Evolutionary conservation across 92 coral and sea anemone genomes (phyloP), one percentile per base, ranked within the genome.

Genomic region (Montipora capitata): DNA sequence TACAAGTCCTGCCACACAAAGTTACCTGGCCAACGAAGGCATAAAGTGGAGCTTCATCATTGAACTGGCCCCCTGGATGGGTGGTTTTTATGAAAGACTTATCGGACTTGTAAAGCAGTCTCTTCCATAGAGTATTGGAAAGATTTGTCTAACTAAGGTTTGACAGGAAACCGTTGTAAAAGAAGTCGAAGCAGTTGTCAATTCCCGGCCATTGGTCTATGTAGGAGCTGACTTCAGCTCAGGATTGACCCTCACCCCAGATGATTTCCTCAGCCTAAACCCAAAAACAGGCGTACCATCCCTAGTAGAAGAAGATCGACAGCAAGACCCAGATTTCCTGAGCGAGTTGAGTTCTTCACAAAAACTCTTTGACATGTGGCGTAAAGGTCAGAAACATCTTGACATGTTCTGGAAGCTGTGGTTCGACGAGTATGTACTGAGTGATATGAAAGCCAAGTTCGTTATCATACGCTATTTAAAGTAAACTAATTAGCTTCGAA

Each of bases 31-130:
- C 61, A 74, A 74, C 18, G 66, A 88, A 65, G 77, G 77, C 66
- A 83, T 74, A 61, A 81, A 68, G 35, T 88, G 91, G 91, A 81
- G 61, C 63, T 88, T 81, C 35, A 88, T 62, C 10, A 71, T 69
- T 2, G 81, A 74, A 88, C 77, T 45, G 74, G 80, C 91, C 71
- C 85, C 91, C 20, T 87, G 85, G 75, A 68, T 77, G 91, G 91
- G 90, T 40, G 84, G 90, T 9, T 85, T 85, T 61, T 77, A 68
- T 41, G 75, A 65, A 81, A 18, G 85, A 4, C 77, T 48, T 48
- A 39, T 68, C 42, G 74, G 74, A 67, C 84, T 40, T 15, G 74
- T 79, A 14, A 63, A 63, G 59, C 44, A 27, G 38, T 9, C 83
- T 61, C 35, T 79, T 11, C 68, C 56, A 79, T 40, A 79, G 74